Evolutionary conservation across 2,888 invertebrate genomes (phyloP).

Genomic region (Drosophila subquinaria): DNA sequence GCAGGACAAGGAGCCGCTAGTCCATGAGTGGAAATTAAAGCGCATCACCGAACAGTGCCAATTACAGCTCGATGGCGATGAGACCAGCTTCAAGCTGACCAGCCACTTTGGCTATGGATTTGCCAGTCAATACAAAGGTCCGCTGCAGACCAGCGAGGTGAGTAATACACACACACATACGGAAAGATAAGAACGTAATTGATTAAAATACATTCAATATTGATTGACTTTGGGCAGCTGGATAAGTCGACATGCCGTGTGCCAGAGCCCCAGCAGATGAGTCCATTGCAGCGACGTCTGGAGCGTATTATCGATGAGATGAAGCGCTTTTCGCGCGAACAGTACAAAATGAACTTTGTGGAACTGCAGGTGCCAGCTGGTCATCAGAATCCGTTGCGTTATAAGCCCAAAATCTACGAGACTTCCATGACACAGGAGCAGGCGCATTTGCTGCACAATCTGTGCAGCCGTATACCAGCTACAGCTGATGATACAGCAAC

Average conservation of each 20-base stretch:
- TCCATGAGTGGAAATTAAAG: constrained; percentile 73
- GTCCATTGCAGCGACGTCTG: constrained; percentile 78
- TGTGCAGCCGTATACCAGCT: constrained; percentile 60
- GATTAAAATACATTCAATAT: neutral
- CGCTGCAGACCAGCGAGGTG: constrained; percentile 63
- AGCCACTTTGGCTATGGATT: constrained; percentile 81
- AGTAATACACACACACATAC: neutral
- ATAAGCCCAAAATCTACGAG: constrained; percentile 75
- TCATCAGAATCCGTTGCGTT: constrained; percentile 83
- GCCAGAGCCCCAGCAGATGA: constrained; percentile 72
- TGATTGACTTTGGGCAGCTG: constrained; percentile 40
- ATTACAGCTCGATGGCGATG: constrained; percentile 74
- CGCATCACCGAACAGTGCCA: constrained; percentile 83
- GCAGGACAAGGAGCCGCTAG: constrained; percentile 43
- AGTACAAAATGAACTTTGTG: constrained; percentile 84
- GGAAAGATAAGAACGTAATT: neutral
- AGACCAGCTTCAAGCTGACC: constrained; percentile 63
- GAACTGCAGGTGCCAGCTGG: constrained; percentile 84
- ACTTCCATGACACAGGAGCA: constrained; percentile 76
- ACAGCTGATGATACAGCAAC: constrained; percentile 9
- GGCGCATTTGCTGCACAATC: constrained; percentile 77
- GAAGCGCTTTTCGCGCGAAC: constrained; percentile 81
- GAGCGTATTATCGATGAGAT: constrained; percentile 81
- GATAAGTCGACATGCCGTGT: constrained; percentile 72
- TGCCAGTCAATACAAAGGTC: constrained; percentile 70